Base-by-base conservation (phyloP, 2,888 invertebrate species). In the Hemaris fuciformis region DNA sequence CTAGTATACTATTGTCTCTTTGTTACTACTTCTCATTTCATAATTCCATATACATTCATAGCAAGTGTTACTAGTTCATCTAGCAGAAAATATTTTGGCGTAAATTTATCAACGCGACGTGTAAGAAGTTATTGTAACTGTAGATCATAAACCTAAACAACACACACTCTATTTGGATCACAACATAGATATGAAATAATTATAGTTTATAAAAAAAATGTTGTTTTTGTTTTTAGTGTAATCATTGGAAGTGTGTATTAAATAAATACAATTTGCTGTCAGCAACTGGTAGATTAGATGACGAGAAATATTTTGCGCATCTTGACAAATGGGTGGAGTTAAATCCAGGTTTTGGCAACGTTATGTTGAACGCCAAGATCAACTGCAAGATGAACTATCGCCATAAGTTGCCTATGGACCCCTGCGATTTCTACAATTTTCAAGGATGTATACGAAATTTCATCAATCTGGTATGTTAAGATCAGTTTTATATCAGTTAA, bases 301-400 rank as follows among this genome's bases (percentile, higher is more conserved):
- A 76, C 2, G 80, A 80, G 0, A 84, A 80, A 66, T 87, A 83
- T 61, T 86, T 66, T 45, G 57, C 38, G 0, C 87, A 89, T 63
- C 73, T 90, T 0, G 82, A 85, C 42, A 75, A 76, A 45, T 90
- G 89, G 89, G 77, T 78, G 0, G 67, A 73, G 1, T 66, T 87
- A 0, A 89, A 89, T 41, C 79, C 80, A 0, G 64, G 66, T 1
- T 89, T 88, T 64, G 65, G 63, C 2, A 72, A 71, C 0, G 73
- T 80, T 0, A 75, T 88, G 64, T 6, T 69, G 0, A 75, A 72
- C 10, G 87, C 84, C 0, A 86, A 85, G 65, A 59, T 69, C 0
- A 59, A 70, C 46, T 89, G 89, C 66, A 83, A 78, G 22, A 73
- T 78, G 8, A 5, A 10, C 0, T 70, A 68, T 15, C 63, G 72